Conservation (phyloP, 2,797 vertebrate genomes). For the Notolepis coatsorum region DNA sequence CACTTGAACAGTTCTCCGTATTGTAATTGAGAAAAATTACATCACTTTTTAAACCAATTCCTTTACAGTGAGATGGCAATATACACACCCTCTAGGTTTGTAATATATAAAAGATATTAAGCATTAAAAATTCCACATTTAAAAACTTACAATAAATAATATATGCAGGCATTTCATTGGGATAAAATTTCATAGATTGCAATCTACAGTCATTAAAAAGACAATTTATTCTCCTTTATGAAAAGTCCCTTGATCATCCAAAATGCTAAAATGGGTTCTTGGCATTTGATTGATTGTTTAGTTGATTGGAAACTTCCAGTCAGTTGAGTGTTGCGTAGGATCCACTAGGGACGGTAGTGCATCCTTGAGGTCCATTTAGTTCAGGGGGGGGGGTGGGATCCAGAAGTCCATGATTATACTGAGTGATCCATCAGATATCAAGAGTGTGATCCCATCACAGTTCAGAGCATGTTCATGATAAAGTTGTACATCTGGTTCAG, state of each 20-base stretch:
- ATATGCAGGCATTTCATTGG: conserved; percentile 99
- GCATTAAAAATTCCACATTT: conserved; percentile 99
- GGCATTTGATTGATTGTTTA: conserved; percentile 78
- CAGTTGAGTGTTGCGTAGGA: conserved; percentile 44
- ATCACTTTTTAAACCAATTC: conserved; percentile 98
- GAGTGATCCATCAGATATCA: conserved; percentile 34
- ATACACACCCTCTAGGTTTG: conserved; percentile 96
- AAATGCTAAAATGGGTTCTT: conserved; percentile 80
- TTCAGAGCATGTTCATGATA: conserved; percentile 97
- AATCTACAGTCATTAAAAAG: conserved; percentile 93
- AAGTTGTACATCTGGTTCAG: conserved; percentile 99
- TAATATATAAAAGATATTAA: conserved; percentile 99
- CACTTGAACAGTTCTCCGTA: conserved; percentile 78
- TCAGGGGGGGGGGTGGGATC: conserved; percentile 22
- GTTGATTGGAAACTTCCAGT: conserved; percentile 68
- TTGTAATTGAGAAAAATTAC: conserved; percentile 99
- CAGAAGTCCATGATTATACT: conserved; percentile 29
- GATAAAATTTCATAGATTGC: conserved; percentile 98
- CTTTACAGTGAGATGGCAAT: conserved; percentile 99
- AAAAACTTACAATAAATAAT: conserved; percentile 99
- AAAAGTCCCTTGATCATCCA: conserved; percentile 82
- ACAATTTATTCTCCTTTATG: conserved; percentile 85
- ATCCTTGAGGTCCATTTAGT: conserved; percentile 26
- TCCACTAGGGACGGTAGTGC: conserved; percentile 32
- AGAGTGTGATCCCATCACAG: conserved; percentile 55